Evolutionary conservation across 2,888 invertebrate genomes (phyloP).

Genomic region (Macrosoma leucophasiata): DNA sequence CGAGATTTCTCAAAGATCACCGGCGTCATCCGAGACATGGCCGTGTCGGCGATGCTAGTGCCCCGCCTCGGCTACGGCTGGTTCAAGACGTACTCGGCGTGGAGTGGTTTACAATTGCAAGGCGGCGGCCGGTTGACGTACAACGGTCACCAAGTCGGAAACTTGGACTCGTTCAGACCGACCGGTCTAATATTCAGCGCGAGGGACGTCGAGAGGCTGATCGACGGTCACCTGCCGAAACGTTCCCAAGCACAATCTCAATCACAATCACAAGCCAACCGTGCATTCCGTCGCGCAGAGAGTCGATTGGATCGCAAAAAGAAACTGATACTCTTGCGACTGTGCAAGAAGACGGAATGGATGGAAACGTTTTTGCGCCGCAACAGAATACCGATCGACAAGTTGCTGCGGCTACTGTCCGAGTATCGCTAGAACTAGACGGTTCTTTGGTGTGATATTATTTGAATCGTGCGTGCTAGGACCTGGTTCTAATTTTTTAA

Average conservation of each 20-base stretch:
- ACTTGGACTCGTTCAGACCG: conserved; percentile 1
- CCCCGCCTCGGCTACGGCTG: conserved; percentile 5
- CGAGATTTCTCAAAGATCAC: conserved; percentile 4
- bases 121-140: conserved; percentile 3
- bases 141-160: conserved; percentile 4
- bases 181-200: conserved; percentile 2
- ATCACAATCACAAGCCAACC: too few relatives aligned
- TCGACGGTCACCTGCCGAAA: conserved; percentile 2
- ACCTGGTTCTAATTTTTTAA: too few relatives aligned
- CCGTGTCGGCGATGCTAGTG: too few relatives aligned
- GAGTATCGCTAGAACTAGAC: too few relatives aligned
- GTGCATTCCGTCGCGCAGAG: too few relatives aligned
- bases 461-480: too few relatives aligned
- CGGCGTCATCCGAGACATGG: too few relatives aligned
- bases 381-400: too few relatives aligned
- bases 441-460: too few relatives aligned
- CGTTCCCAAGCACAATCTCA: conserved; percentile 1
- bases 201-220: too few relatives aligned
- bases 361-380: conserved; percentile 3
- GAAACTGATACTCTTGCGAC: conserved; percentile 1
- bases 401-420: too few relatives aligned
- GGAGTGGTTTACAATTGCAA: too few relatives aligned
- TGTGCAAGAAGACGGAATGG: conserved; percentile 4
- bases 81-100: conserved; percentile 6
- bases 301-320: conserved; percentile 1